These are phyloP conservation scores for Thysanoteuthis rhombus DNA, from an alignment of 2,888 invertebrate genomes.

Conservation along the genomic window DNA sequence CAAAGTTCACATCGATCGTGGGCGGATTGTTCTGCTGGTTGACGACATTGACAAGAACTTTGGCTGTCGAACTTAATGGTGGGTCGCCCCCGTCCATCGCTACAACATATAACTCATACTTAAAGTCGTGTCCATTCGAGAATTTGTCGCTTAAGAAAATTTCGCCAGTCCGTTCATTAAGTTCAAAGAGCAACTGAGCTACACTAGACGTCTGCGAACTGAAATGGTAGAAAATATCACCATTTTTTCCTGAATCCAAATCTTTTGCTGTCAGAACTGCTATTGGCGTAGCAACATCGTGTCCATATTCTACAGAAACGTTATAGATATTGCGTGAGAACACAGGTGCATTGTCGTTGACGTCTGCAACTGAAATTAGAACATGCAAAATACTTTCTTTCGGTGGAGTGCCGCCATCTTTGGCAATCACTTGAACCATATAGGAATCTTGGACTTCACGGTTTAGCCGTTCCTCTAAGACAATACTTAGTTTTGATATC, in stretches of 20 bases:
- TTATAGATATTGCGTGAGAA: neutral
- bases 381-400: neutral
- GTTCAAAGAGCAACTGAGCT: neutral
- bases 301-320: neutral
- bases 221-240: neutral
- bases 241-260: neutral
- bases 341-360: neutral
- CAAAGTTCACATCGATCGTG: neutral
- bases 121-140: neutral
- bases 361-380: neutral
- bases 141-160: neutral
- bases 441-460: neutral
- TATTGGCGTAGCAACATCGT: neutral
- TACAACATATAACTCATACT: neutral
- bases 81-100: neutral
- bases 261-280: neutral
- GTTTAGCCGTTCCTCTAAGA: neutral
- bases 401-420: neutral
- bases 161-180: neutral
- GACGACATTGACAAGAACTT: neutral
- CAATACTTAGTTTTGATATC: neutral
- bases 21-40: neutral
- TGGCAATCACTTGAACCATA: neutral
- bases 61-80: neutral
- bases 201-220: neutral